A percentile compares a stretch with the other conserved stretches of the same genome.
Conservation (phyloP, 2,888 invertebrate genomes). For the Napeogenes inachia region DNA sequence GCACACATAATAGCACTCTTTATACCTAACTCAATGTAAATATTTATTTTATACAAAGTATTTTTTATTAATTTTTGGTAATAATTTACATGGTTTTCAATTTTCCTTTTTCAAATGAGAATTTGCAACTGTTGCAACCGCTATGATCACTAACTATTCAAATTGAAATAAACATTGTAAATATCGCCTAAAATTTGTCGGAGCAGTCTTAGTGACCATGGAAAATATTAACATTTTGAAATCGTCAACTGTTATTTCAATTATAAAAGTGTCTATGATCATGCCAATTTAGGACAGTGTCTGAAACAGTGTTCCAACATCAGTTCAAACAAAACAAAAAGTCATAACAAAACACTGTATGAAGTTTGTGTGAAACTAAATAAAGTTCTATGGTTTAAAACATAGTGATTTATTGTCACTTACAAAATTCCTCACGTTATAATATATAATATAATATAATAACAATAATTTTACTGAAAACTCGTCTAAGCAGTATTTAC, state of each 20-base stretch:
- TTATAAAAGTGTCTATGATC: no score
- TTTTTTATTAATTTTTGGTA: not conserved
- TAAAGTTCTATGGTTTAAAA: constrained; percentile 31
- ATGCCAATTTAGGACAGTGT: no score
- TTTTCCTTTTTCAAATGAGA: not conserved
- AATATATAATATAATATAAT: constrained; percentile 44
- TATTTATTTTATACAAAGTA: no score
- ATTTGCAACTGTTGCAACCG: not conserved
- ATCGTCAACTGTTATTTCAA: no score
- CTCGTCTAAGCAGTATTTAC: constrained; percentile 66
- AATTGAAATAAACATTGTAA: no score
- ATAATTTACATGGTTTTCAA: not conserved
- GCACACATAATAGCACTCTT: constrained; percentile 33
- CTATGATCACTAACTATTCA: no score
- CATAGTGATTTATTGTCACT: constrained; percentile 38
- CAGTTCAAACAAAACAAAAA: no score
- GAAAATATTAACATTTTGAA: no score
- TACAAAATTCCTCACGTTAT: constrained; percentile 44
- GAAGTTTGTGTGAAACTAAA: not conserved
- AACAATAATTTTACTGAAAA: constrained; percentile 55
- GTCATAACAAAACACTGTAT: no score
- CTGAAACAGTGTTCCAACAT: no score
- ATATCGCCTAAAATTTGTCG: no score
- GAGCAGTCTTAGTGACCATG: no score
- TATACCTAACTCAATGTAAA: not conserved